These are phyloP conservation scores for Polypterus bichir DNA, from an alignment of 2,113 vertebrate genomes.

Conservation along the genomic window DNA sequence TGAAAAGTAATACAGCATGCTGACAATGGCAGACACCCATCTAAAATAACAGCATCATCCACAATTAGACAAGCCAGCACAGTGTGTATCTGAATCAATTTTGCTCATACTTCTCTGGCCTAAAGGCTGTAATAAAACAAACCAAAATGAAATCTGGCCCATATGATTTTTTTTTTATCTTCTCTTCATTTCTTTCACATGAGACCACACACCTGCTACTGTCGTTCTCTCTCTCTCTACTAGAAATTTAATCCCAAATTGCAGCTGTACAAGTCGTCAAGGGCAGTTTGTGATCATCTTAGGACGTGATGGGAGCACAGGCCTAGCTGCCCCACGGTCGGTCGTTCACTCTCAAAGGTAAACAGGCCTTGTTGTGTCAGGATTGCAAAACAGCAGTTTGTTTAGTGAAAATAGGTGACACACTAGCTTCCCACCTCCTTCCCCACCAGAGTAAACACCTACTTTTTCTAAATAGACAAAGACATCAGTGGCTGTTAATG, in stretches of 20 bases:
- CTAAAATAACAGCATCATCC: no score
- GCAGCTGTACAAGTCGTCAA: slow-evolving; percentile 34
- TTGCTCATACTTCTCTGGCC: no score
- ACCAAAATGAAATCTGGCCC: no score
- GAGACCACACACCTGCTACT: slow-evolving; percentile 26
- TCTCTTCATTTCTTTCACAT: slow-evolving; percentile 15
- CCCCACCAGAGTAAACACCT: no score
- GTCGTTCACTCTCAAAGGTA: slow-evolving; percentile 2
- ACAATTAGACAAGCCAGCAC: no score
- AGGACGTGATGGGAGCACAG: no score
- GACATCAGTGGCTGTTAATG: no score
- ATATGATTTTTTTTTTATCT: slow-evolving; percentile 1
- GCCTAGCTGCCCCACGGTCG: neutral
- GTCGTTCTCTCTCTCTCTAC: slow-evolving; percentile 23
- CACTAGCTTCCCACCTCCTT: neutral
- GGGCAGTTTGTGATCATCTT: neutral
- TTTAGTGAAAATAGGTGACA: slow-evolving; percentile 1
- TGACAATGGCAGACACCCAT: no score
- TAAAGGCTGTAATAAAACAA: no score
- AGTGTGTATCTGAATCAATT: no score
- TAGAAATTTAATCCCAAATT: slow-evolving; percentile 30
- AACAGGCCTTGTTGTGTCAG: slow-evolving; percentile 8
- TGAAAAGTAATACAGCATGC: no score
- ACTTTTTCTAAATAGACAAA: no score
- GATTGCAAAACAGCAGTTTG: slow-evolving; percentile 3